Evolutionary conservation across 2,888 invertebrate genomes (phyloP).

Genomic region (Eurytoma adleriae): DNA sequence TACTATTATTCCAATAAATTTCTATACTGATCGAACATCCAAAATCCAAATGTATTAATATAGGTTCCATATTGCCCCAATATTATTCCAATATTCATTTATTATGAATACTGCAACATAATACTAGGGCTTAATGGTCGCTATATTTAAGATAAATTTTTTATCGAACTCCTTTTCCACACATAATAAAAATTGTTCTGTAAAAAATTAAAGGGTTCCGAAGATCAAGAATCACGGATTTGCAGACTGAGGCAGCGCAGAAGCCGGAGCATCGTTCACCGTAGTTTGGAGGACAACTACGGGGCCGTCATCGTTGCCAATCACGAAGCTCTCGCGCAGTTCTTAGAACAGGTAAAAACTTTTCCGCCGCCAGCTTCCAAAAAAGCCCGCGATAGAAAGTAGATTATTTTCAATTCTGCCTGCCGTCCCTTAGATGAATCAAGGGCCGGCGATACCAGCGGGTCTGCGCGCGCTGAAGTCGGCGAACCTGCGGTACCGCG

Average conservation of each 20-base stretch:
- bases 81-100: too few relatives aligned
- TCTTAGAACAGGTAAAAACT: slow-evolving; percentile 87
- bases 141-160: background rate
- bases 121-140: background rate
- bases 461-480: slow-evolving; percentile 85
- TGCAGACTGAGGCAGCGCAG: slow-evolving; percentile 85
- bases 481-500: slow-evolving; percentile 85
- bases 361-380: background rate
- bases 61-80: too few relatives aligned
- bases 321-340: slow-evolving; percentile 92
- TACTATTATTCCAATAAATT: too few relatives aligned
- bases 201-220: slow-evolving; percentile 73
- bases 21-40: too few relatives aligned
- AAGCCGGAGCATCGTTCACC: slow-evolving; percentile 89
- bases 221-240: slow-evolving; percentile 74
- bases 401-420: background rate
- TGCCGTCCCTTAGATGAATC: slow-evolving; percentile 29
- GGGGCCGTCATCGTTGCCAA: slow-evolving; percentile 93
- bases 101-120: too few relatives aligned
- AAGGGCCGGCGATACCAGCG: slow-evolving; percentile 64
- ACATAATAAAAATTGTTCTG: background rate
- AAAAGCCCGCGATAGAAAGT: background rate
- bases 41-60: too few relatives aligned
- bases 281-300: slow-evolving; percentile 92
- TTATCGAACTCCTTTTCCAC: slow-evolving; percentile 29